Percentiles rank a stretch among this genome's conserved stretches.
These are phyloP conservation scores for Muschampia plurimacula DNA, from an alignment of 2,888 invertebrate species.

Conservation along the genomic window DNA sequence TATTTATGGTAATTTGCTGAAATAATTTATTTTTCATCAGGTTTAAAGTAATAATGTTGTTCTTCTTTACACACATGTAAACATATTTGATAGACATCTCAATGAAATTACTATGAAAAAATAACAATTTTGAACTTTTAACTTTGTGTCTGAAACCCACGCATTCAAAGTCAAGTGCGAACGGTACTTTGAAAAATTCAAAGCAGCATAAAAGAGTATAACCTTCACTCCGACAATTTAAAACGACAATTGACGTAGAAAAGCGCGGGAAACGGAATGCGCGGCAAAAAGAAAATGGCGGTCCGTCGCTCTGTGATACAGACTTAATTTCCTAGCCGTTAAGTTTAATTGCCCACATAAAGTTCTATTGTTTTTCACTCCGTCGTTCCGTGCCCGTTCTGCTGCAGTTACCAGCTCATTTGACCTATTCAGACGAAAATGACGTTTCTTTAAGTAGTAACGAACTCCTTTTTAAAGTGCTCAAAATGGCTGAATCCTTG, in stretches of 20 bases:
- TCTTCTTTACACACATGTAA: not conserved
- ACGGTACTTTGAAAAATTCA: constrained; percentile 37
- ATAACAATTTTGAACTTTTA: constrained; percentile 32
- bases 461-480: constrained; percentile 51
- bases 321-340: constrained; percentile 72
- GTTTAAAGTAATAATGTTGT: not conserved
- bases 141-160: constrained; percentile 34
- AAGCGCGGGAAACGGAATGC: constrained; percentile 52
- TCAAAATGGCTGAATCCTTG: constrained; percentile 43
- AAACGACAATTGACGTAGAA: constrained; percentile 55
- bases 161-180: constrained; percentile 35
- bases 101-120: constrained; percentile 14
- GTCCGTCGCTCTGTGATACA: constrained; percentile 56
- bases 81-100: constrained; percentile 15
- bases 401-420: constrained; percentile 65
- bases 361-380: constrained; percentile 68
- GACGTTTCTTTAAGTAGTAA: constrained; percentile 58
- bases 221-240: constrained; percentile 43
- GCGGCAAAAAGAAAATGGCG: constrained; percentile 55
- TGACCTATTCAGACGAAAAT: constrained; percentile 62
- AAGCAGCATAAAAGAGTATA: constrained; percentile 40
- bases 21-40: not conserved
- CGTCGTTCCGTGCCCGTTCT: constrained; percentile 50
- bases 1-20: constrained; percentile 21
- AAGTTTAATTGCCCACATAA: constrained; percentile 71